Conservation (phyloP, 92 coral and sea anemone genomes). For the Scolanthus callimorphus region DNA sequence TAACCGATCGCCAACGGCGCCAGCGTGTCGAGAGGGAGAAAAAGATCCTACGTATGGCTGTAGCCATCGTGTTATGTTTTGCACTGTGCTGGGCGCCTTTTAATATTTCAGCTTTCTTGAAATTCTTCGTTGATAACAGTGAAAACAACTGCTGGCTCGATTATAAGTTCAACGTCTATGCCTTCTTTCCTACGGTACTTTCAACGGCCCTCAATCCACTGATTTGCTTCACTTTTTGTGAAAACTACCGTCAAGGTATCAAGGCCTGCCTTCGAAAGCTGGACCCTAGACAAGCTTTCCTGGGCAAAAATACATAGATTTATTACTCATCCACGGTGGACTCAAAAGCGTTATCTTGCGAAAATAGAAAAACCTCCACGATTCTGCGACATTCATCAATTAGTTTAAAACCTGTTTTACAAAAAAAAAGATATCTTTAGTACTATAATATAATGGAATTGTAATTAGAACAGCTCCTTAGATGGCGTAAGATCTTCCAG, state of each 20-base stretch:
- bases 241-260: constrained; percentile 26
- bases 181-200: not conserved
- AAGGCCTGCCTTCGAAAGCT: too few species aligned
- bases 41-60: constrained; percentile 18
- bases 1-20: constrained; percentile 20
- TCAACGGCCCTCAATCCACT: constrained; percentile 21
- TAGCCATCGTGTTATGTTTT: constrained; percentile 14
- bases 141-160: not conserved
- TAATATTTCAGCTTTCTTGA: not conserved
- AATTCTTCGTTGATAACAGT: not conserved
- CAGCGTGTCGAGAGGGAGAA: constrained; percentile 18
- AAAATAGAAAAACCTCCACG: too few species aligned
- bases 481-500: too few species aligned
- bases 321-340: too few species aligned
- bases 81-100: constrained; percentile 12
- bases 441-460: too few species aligned
- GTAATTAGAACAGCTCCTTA: too few species aligned
- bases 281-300: too few species aligned
- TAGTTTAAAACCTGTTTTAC: too few species aligned
- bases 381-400: too few species aligned
- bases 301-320: too few species aligned
- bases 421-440: too few species aligned
- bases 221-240: constrained; percentile 20
- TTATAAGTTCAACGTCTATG: not conserved
- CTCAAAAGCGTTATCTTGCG: too few species aligned